These are phyloP conservation scores for Myrmecobius fasciatus DNA, from an alignment of 2,113 vertebrate genomes.

Conservation along the genomic window DNA sequence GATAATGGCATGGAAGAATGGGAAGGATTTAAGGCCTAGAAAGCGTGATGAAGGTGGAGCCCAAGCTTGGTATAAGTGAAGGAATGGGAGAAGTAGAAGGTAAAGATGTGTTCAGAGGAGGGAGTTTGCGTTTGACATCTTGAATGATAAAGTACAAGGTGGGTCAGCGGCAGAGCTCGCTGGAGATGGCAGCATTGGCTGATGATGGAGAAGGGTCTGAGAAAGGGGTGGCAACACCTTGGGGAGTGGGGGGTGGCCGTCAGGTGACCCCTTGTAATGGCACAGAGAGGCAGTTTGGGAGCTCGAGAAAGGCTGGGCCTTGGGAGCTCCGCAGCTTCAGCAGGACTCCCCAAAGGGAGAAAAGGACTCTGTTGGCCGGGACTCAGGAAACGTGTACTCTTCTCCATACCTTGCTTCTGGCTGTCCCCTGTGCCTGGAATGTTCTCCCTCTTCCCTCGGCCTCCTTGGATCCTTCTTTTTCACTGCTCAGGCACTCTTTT, in stretches of 20 bases:
- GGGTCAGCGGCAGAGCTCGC: no score
- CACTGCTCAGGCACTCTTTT: no score
- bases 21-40: neutral
- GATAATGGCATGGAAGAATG: neutral
- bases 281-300: neutral
- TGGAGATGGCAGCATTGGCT: neutral
- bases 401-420: neutral
- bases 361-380: neutral
- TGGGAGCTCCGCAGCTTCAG: neutral
- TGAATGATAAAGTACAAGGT: neutral
- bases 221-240: neutral
- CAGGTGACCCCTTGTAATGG: neutral
- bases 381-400: neutral
- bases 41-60: neutral
- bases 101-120: neutral
- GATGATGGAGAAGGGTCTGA: neutral
- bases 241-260: neutral
- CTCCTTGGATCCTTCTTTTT: neutral
- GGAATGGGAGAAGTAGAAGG: no score
- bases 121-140: no score
- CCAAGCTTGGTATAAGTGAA: neutral
- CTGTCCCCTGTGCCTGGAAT: neutral
- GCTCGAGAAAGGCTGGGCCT: no score
- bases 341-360: no score
- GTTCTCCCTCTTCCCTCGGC: neutral